Percentiles rank a stretch among this genome's conserved stretches.
Conservation (phyloP, 2,888 invertebrate genomes). For the Saturnia pavonia region DNA sequence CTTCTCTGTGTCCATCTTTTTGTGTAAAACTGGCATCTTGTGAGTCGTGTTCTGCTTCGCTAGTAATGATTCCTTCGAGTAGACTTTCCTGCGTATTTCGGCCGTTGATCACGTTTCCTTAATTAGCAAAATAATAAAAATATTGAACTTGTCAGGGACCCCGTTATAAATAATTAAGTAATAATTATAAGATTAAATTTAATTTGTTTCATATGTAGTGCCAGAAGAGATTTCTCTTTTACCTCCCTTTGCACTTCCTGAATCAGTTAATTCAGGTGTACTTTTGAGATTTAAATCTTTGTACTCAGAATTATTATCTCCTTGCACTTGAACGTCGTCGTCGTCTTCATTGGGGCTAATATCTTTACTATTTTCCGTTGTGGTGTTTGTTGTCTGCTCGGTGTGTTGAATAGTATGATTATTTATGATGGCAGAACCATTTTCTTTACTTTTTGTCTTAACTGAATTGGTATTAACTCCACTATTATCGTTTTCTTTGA, state of each 20-base stretch:
- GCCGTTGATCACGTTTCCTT: conserved; percentile 74
- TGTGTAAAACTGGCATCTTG: conserved; percentile 75
- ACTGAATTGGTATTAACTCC: neutral
- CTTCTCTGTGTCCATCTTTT: conserved; percentile 65
- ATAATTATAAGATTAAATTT: conserved; percentile 59
- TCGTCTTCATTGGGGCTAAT: conserved; percentile 75
- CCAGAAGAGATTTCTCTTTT: conserved; percentile 71
- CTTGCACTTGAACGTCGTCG: conserved; percentile 79
- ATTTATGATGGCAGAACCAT: neutral
- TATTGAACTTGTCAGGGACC: conserved; percentile 79
- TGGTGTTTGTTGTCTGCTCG: conserved; percentile 9
- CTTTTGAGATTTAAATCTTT: conserved; percentile 65
- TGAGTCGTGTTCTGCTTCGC: conserved; percentile 74
- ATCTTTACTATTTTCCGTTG: conserved; percentile 69
- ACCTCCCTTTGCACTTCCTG: conserved; percentile 73
- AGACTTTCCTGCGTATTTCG: conserved; percentile 74
- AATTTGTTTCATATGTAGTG: conserved; percentile 69
- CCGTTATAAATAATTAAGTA: conserved; percentile 55
- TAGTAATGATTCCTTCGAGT: conserved; percentile 75
- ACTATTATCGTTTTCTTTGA: neutral
- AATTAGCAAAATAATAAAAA: conserved; percentile 80
- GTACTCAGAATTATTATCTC: conserved; percentile 70
- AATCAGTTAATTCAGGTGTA: conserved; percentile 63
- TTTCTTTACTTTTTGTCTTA: neutral
- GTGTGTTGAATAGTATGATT: neutral